A percentile compares a stretch with the other conserved stretches of the same genome.
Conservation (phyloP, 1,140 invertebrate genomes). For the Microplitis demolitor region DNA sequence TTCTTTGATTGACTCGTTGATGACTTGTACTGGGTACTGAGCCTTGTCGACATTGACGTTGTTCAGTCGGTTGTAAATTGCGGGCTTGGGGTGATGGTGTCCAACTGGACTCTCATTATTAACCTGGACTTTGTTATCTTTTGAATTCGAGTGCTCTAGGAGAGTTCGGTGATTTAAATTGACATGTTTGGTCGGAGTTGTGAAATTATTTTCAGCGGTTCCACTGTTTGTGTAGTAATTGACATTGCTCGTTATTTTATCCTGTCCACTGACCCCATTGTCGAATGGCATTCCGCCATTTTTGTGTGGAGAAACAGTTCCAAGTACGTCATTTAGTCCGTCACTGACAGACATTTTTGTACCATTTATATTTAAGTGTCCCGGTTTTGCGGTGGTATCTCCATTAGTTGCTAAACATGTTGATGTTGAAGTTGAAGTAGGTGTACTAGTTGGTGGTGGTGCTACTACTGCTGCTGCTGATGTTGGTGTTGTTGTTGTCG, state of each 20-base stretch:
- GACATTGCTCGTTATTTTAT: constrained; percentile 21
- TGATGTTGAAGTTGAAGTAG: too few relatives aligned
- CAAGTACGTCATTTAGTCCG: neutral
- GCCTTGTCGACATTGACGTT: neutral
- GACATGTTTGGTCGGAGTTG: constrained; percentile 19
- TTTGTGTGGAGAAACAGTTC: neutral
- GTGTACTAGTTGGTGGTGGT: too few relatives aligned
- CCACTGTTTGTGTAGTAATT: constrained; percentile 24
- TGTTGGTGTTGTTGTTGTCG: neutral
- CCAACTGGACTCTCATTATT: constrained; percentile 30
- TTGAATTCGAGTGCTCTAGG: constrained; percentile 28
- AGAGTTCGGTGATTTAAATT: constrained; percentile 35
- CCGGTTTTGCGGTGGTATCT: neutral
- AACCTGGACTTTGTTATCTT: constrained; percentile 34
- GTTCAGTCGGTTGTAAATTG: neutral
- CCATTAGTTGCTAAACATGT: constrained; percentile 1
- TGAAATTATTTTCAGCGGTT: constrained; percentile 31
- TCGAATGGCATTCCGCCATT: neutral
- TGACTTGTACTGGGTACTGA: neutral
- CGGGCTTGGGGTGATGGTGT: neutral
- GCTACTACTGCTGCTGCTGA: too few relatives aligned
- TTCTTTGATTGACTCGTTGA: neutral
- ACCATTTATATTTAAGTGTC: constrained; percentile 13
- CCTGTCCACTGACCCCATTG: neutral
- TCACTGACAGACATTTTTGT: neutral